A percentile compares a stretch with the other conserved stretches of the same genome.
These are phyloP conservation scores for Drosophila teissieri DNA, from an alignment of 1,140 invertebrate species.

Conservation along the genomic window DNA sequence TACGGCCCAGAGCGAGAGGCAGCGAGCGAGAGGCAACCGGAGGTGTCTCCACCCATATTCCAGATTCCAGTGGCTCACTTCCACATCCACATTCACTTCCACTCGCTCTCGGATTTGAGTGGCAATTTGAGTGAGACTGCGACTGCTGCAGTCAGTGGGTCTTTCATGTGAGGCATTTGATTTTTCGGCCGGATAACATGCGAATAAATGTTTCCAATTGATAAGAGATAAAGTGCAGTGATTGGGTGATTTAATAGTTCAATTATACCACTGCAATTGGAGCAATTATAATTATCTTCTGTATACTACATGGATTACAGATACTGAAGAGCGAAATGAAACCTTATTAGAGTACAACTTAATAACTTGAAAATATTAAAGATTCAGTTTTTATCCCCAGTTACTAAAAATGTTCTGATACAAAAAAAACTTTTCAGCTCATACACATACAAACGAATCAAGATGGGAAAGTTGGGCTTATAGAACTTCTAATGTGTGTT, in stretches of 20 bases:
- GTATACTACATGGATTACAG: background rate
- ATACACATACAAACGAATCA: background rate
- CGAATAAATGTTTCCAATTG: constrained; percentile 9
- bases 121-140: constrained; percentile 61
- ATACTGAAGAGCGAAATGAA: too few relatives aligned
- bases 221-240: constrained; percentile 19
- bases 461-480: too few relatives aligned
- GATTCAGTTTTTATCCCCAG: too few relatives aligned
- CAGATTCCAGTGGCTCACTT: constrained; percentile 72
- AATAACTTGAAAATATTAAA: too few relatives aligned
- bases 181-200: constrained; percentile 20
- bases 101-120: constrained; percentile 52
- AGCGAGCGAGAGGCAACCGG: constrained; percentile 9
- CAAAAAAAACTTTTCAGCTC: too few relatives aligned
- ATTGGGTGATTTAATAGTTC: constrained; percentile 19
- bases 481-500: too few relatives aligned
- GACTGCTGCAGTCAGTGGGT: constrained; percentile 25
- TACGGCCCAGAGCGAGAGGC: constrained; percentile 22
- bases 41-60: constrained; percentile 76
- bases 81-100: constrained; percentile 37
- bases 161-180: constrained; percentile 5
- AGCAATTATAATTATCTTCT: background rate
- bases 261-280: background rate
- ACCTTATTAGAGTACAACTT: too few relatives aligned
- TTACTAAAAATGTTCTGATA: too few relatives aligned